Evolutionary conservation across 2,797 vertebrate species (phyloP).

Genomic region (Podarcis lilfordi): DNA sequence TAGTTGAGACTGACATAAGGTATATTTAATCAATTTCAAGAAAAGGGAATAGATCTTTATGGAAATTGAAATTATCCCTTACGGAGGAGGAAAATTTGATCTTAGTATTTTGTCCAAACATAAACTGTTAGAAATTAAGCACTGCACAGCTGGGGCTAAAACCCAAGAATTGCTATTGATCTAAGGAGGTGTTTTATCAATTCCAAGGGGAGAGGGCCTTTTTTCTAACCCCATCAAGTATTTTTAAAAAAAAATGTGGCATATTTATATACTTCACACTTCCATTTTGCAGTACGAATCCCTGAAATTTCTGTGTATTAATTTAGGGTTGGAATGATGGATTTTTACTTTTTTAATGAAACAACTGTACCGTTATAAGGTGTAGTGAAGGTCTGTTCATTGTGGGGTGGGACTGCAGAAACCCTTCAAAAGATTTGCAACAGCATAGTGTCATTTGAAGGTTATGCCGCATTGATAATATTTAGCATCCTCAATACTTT

Average conservation of each 20-base stretch:
- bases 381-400: neutral
- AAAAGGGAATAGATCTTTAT: neutral
- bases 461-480: neutral
- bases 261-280: neutral
- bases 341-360: neutral
- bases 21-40: neutral
- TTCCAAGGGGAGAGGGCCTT: neutral
- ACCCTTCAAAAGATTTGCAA: neutral
- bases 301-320: neutral
- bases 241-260: neutral
- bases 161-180: neutral
- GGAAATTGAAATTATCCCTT: neutral
- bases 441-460: neutral
- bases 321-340: neutral
- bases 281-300: neutral
- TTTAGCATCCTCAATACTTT: neutral
- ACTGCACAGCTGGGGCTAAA: neutral
- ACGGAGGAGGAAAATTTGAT: neutral
- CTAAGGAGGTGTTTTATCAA: neutral
- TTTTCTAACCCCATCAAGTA: neutral
- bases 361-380: neutral
- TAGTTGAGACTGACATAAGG: too few species aligned
- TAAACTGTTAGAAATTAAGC: neutral
- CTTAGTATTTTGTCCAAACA: neutral
- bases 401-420: too few species aligned